A percentile compares a stretch with the other conserved stretches of the same genome.
These are phyloP conservation scores for Romanomermis culicivorax DNA, from an alignment of 2,888 invertebrate species.

Conservation along the genomic window DNA sequence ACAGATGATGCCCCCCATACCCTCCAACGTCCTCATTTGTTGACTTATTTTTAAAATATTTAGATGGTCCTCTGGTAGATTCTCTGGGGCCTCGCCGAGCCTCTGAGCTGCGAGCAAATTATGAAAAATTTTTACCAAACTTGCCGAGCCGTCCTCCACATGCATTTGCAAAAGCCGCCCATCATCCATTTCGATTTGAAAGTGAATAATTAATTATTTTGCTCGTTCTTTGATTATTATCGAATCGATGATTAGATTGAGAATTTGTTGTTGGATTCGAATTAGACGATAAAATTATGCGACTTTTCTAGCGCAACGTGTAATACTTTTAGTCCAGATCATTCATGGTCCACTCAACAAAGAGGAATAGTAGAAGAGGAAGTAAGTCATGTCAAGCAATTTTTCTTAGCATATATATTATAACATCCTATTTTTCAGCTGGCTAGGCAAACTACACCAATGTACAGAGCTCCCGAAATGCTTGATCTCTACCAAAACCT, in stretches of 20 bases:
- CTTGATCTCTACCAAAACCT: too few species aligned
- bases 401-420: too few species aligned
- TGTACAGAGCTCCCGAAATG: conserved; percentile 94
- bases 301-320: conserved; percentile 90
- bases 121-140: conserved; percentile 74
- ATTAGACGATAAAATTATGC: conserved; percentile 72
- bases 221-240: too few species aligned
- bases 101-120: conserved; percentile 29
- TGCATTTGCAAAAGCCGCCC: conserved; percentile 73
- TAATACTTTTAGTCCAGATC: conserved; percentile 53
- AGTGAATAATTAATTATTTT: too few species aligned
- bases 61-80: conserved; percentile 31
- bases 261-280: conserved; percentile 66
- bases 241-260: conserved; percentile 45
- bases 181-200: conserved; percentile 87
- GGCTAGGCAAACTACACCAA: conserved; percentile 39
- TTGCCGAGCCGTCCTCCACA: conserved; percentile 65
- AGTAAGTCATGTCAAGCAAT: too few species aligned
- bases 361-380: conserved; percentile 77
- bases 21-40: too few species aligned
- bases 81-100: conserved; percentile 20
- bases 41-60: too few species aligned
- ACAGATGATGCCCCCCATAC: too few species aligned
- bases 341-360: conserved; percentile 75
- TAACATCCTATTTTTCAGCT: conserved; percentile 30